Evolutionary conservation across 2,797 vertebrate genomes (phyloP).

Genomic region (Manis crassicaudata): DNA sequence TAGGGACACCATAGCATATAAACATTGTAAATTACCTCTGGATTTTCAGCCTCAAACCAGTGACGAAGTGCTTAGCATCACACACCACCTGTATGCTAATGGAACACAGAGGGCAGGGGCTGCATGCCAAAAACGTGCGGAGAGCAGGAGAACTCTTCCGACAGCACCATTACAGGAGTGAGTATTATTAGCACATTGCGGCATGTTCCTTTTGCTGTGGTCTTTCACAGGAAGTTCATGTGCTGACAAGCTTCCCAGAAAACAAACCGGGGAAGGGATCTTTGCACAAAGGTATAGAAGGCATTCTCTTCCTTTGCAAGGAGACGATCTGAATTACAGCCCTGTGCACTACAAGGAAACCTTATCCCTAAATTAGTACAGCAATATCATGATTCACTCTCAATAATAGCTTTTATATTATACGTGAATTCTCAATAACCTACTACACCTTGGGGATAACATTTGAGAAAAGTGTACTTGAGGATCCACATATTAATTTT

Average conservation of each 20-base stretch:
- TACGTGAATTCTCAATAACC: not conserved
- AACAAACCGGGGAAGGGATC: not conserved
- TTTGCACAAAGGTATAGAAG: not conserved
- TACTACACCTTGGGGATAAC: accelerated
- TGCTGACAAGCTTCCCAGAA: not conserved
- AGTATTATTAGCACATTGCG: not conserved
- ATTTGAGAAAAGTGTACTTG: not conserved
- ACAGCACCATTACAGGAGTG: not conserved
- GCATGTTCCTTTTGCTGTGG: not conserved
- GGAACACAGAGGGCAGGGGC: not conserved
- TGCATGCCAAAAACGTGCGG: not conserved
- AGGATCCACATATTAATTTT: not conserved
- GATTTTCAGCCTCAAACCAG: not conserved
- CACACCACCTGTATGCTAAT: not conserved
- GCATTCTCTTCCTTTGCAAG: not conserved
- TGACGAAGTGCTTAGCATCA: not conserved
- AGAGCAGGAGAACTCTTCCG: not conserved
- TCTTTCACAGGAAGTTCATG: not conserved
- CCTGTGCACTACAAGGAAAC: not conserved
- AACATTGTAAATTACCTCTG: not conserved
- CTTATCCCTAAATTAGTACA: not conserved
- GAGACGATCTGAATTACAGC: not conserved
- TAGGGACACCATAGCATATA: accelerated
- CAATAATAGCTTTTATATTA: not conserved
- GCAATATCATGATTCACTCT: not conserved